Conservation (phyloP, 2,797 vertebrate species). For the Eutrigla gurnardus region DNA sequence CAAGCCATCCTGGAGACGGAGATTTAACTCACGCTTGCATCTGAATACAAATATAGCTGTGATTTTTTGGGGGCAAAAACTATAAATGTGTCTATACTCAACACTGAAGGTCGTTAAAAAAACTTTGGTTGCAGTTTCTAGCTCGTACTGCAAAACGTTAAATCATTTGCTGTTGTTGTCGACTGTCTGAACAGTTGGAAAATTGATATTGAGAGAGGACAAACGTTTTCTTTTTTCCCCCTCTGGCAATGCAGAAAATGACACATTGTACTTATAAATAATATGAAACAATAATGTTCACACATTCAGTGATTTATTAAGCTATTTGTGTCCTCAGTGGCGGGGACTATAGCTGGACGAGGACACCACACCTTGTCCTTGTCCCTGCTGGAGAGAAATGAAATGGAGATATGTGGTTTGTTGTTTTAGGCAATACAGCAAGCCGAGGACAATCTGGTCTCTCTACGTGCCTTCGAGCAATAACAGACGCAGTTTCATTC, state of each 20-base stretch:
- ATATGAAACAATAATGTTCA: background rate
- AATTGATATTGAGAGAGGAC: background rate
- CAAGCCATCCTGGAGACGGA: conserved; percentile 50
- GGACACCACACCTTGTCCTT: conserved; percentile 16
- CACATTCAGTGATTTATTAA: background rate
- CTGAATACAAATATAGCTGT: conserved; percentile 56
- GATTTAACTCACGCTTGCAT: conserved; percentile 38
- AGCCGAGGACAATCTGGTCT: conserved; percentile 50
- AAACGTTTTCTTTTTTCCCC: background rate
- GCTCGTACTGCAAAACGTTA: background rate
- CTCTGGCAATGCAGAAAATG: background rate
- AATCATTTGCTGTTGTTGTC: conserved; percentile 3
- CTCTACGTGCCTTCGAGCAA: conserved; percentile 40
- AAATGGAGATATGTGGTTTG: conserved; percentile 41
- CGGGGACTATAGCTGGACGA: background rate
- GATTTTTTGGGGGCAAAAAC: conserved; percentile 44
- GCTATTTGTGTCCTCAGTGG: background rate
- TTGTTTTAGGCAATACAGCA: conserved; percentile 48
- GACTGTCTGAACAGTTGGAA: background rate
- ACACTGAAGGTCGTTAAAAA: conserved; percentile 38
- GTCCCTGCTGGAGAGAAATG: conserved; percentile 67
- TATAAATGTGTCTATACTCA: conserved; percentile 13
- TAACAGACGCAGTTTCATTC: conserved; percentile 23
- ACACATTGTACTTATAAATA: background rate
- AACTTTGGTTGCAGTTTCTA: conserved; percentile 12